Conservation (phyloP, 2,888 invertebrate genomes). For the Bruchidius siliquastri region DNA sequence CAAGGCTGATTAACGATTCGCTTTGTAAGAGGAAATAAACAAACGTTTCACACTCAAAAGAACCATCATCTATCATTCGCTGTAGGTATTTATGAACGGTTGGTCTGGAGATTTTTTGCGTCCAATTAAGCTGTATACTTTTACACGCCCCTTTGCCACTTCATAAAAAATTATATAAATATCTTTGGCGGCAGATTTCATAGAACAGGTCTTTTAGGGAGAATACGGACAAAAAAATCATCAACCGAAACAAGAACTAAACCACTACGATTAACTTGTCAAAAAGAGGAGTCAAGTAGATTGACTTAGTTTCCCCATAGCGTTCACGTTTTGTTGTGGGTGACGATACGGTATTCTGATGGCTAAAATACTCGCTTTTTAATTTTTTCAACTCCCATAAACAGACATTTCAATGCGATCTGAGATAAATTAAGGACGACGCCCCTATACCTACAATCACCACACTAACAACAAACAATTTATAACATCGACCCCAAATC, state of each 20-base stretch:
- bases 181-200: neutral
- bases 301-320: too few relatives aligned
- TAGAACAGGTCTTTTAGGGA: neutral
- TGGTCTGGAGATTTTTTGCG: neutral
- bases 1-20: neutral
- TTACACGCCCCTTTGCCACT: neutral
- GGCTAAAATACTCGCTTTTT: too few relatives aligned
- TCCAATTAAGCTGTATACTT: neutral
- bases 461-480: neutral
- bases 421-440: too few relatives aligned
- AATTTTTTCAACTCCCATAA: too few relatives aligned
- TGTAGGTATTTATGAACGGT: neutral
- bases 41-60: neutral
- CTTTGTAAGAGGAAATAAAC: neutral
- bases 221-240: too few relatives aligned
- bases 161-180: neutral
- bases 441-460: too few relatives aligned
- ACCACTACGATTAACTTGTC: too few relatives aligned
- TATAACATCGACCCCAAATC: neutral
- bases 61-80: neutral
- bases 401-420: too few relatives aligned
- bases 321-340: too few relatives aligned
- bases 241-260: too few relatives aligned
- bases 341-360: too few relatives aligned
- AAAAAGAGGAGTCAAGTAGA: too few relatives aligned